Evolutionary conservation across 2,797 vertebrate species (phyloP).

Genomic region (Halcyon leucocephala): DNA sequence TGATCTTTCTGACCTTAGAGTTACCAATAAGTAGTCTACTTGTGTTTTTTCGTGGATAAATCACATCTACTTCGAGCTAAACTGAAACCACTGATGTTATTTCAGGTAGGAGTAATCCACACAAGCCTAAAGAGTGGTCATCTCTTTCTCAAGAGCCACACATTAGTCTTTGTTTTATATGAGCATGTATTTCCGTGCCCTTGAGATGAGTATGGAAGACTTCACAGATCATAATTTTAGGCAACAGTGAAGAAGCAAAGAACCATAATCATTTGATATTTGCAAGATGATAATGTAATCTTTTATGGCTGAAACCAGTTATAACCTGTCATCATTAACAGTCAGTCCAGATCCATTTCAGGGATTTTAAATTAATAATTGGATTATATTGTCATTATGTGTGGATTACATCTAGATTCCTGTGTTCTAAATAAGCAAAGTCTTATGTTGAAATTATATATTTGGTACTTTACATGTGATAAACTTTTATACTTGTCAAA

Average conservation of each 20-base stretch:
- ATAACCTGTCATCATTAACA: background rate
- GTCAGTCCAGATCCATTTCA: background rate
- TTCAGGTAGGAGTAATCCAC: background rate
- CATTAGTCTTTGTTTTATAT: background rate
- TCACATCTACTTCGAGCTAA: background rate
- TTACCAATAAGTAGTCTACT: background rate
- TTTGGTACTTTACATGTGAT: background rate
- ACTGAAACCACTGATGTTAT: background rate
- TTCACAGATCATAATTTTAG: background rate
- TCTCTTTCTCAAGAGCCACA: background rate
- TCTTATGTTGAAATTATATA: background rate
- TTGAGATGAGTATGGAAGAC: background rate
- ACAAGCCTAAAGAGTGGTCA: background rate
- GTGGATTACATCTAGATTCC: background rate
- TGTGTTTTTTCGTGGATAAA: background rate
- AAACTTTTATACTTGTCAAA: slow-evolving; percentile 1
- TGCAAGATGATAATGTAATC: background rate
- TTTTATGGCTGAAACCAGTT: background rate
- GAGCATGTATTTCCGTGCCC: background rate
- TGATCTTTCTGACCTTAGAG: background rate
- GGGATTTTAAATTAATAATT: background rate
- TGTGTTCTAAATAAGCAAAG: background rate
- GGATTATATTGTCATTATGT: background rate
- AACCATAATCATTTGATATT: background rate
- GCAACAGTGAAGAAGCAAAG: background rate